Evolutionary conservation across 2,888 invertebrate genomes (phyloP).

Genomic region (Acrobasis consociella): DNA sequence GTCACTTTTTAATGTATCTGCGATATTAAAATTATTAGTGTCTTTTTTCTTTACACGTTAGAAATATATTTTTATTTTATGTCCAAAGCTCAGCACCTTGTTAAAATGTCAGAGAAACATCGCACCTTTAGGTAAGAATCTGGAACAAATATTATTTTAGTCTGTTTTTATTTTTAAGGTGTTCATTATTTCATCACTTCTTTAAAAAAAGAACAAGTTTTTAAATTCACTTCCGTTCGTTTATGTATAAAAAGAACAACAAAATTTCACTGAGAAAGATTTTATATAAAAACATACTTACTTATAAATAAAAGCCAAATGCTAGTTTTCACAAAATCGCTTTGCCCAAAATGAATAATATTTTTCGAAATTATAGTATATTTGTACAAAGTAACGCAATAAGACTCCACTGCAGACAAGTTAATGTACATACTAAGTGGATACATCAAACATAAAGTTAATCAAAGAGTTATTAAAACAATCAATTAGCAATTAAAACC

Average conservation of each 20-base stretch:
- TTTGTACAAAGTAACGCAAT: too few species aligned
- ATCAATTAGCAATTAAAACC: constrained; percentile 21
- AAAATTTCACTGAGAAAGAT: too few species aligned
- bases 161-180: background rate
- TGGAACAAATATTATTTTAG: background rate
- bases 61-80: constrained; percentile 11
- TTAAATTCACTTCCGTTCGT: too few species aligned
- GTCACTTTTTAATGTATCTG: constrained; percentile 32
- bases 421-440: constrained; percentile 18
- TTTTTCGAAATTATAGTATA: too few species aligned
- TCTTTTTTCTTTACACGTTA: constrained; percentile 7
- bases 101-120: constrained; percentile 2
- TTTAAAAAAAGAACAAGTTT: too few species aligned
- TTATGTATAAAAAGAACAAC: too few species aligned
- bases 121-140: background rate
- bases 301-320: too few species aligned
- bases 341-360: too few species aligned
- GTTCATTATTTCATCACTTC: background rate
- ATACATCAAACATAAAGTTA: constrained; percentile 6
- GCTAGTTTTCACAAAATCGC: too few species aligned
- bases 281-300: too few species aligned
- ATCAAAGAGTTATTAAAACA: constrained; percentile 20
- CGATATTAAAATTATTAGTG: constrained; percentile 25
- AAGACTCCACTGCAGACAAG: background rate
- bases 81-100: background rate